Evolutionary conservation across 2,797 vertebrate species (phyloP), one percentile per base, ranked within the genome.

Genomic region (Anguilla obscura): DNA sequence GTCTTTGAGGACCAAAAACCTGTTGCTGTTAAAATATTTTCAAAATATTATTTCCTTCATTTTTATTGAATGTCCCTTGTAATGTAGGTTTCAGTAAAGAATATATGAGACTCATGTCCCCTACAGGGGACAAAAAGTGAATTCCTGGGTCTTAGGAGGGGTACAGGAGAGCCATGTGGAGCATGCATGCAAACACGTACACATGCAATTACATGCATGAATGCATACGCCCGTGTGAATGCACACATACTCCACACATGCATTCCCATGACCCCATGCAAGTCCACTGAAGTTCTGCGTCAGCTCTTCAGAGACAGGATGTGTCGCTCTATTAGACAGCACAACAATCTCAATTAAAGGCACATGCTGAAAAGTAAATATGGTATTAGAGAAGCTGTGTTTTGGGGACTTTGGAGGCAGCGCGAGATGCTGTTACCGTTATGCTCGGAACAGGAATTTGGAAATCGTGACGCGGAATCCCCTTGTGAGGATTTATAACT

Each of bases 341-440:
- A n/a, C 24, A 33, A 60, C n/a, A 63, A 84, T n/a, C 16, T 58
- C n/a, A 85, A 85, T 85, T 60, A 27, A 85, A 85, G 33, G 30
- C 16, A 40, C 33, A 85, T 85, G 36, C 21, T 85, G 16, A 40
- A 56, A 85, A 66, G 36, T 24, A 24, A 10, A 60, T 33, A 40
- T 33, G 18, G 27, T 18, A 6, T 5, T 12, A 58, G 9, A 36
- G 5, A 56, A 33, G 33, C 36, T 36, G 12, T 16, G 0, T 24
- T 56, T 84, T 54, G 83, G 48, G 16, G 12, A 54, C 54, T 84
- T 84, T 0, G 0, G 6, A 16, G 83, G n/a, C 50, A 52, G 7
- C 50, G 7, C 50, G 40, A n/a, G 27, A 2, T 30, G 45, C 50
- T 84, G 52, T 16, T 56, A 14, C 1, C 58, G 12, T 85, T 56